phyloP scores from a whole-genome alignment of 2,888 invertebrate genomes.

The Melanostoma mellinum region DNA sequence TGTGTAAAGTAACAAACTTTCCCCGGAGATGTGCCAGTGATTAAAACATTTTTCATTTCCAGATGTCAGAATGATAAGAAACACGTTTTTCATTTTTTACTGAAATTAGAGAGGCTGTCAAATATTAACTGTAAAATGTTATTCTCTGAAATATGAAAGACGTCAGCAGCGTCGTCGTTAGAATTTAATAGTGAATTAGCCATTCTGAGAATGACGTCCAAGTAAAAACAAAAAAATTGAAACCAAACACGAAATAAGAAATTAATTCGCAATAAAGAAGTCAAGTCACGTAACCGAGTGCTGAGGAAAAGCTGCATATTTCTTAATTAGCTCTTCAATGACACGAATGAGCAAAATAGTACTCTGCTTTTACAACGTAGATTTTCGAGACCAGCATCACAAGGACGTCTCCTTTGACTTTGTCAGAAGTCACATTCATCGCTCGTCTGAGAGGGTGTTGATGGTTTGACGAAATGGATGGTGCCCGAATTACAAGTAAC shows the following conservation, averaged over 20 bases:
- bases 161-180: conserved; percentile 17
- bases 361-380: conserved; percentile 69
- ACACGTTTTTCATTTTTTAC: conserved; percentile 60
- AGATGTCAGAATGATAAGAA: conserved; percentile 33
- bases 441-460: conserved; percentile 69
- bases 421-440: conserved; percentile 68
- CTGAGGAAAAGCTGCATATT: conserved; percentile 72
- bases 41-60: conserved; percentile 55
- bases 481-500: conserved; percentile 68
- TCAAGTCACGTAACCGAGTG: conserved; percentile 71
- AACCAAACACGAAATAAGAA: conserved; percentile 73
- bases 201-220: conserved; percentile 43
- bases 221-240: conserved; percentile 45
- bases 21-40: conserved; percentile 45
- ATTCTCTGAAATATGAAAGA: conserved; percentile 7
- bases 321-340: conserved; percentile 73
- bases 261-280: conserved; percentile 71
- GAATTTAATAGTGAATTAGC: conserved; percentile 4
- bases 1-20: conserved; percentile 8
- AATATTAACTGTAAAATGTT: conserved; percentile 33
- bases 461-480: conserved; percentile 71
- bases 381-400: conserved; percentile 65
- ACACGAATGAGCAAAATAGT: conserved; percentile 68
- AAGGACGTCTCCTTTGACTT: conserved; percentile 66
- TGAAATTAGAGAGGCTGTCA: conserved; percentile 52